Base-by-base conservation (phyloP, 2,888 invertebrate genomes). In the Callyntrura guangdongensis region DNA sequence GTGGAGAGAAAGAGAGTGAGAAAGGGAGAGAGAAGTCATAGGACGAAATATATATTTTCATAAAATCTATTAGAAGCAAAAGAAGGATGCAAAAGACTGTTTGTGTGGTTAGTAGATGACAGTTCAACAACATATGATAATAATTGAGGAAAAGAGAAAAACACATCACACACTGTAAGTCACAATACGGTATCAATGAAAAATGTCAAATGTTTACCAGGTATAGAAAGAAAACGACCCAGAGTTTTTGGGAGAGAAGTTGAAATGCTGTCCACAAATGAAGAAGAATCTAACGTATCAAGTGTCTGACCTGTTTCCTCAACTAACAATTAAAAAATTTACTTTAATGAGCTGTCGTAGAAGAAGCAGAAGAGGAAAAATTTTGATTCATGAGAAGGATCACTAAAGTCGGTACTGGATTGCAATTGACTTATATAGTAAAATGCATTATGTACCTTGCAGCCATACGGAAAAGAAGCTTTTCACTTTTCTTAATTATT, bases 191-290 rank as follows among this genome's bases (percentile, higher is more conserved):
- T 56, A 64, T 12, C 81, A 56, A 92, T 86, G 86, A 79, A 90
- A 64, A 79, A 36, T 81, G 53, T 56, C 92, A 64, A 79, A 36
- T 81, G 53, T 56, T 92, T 92, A 93, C 93, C 95, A 92, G 96
- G 96, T 95, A 97, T 96, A 95, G 96, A 96, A 96, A 97, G 96
- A 95, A 96, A 97, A 95, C 96, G 96, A 95, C 96, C 96, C 94
- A 94, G 86, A 91, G 92, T 90, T 92, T 93, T 93, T 59, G 93
- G 93, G 74, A 92, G 91, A 83, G 94, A 93, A 88, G 93, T 91
- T 86, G 93, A 92, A 69, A 91, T 88, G 88, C 89, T 84, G 90
- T 91, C 89, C 86, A 86, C 91, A 83, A 83, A 59, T 90, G 87
- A 91, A 69, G 92, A 59, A 84, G 86, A 85, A 61, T 93, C 93